phyloP scores from a whole-genome alignment of 2,888 invertebrate species.

The Drosophila paranaensis region DNA sequence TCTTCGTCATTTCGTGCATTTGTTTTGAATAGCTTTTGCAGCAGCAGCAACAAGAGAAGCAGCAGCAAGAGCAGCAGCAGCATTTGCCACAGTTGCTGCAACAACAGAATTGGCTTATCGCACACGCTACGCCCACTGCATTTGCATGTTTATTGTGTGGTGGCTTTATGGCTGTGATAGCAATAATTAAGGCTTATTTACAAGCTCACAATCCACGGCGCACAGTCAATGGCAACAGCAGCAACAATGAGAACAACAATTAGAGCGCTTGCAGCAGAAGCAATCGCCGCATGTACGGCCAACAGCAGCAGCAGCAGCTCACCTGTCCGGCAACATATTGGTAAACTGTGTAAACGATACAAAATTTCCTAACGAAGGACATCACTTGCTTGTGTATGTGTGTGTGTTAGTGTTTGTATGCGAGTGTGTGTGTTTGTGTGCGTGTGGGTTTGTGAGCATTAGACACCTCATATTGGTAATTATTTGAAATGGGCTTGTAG shows the following conservation, averaged over 20 bases:
- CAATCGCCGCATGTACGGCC: constrained; percentile 18
- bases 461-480: constrained; percentile 75
- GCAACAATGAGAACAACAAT: constrained; percentile 41
- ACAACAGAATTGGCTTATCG: constrained; percentile 58
- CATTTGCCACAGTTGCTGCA: constrained; percentile 24
- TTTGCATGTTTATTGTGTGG: constrained; percentile 80
- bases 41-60: constrained; percentile 1
- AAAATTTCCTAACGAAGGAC: constrained; percentile 34
- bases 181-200: constrained; percentile 80
- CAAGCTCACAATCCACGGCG: constrained; percentile 67
- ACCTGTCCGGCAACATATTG: constrained; percentile 64
- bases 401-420: constrained; percentile 20
- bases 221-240: constrained; percentile 16
- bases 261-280: constrained; percentile 40
- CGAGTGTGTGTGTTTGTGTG: background rate
- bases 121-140: constrained; percentile 47
- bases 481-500: constrained; percentile 62
- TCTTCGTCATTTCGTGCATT: background rate
- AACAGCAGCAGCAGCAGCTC: constrained; percentile 23
- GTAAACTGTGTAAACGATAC: constrained; percentile 58
- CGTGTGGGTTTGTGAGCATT: constrained; percentile 37
- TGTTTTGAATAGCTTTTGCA: background rate
- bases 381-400: constrained; percentile 24
- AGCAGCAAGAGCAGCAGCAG: background rate
- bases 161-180: constrained; percentile 76